Conservation (phyloP, 2,888 invertebrate genomes). For the Celastrina argiolus region DNA sequence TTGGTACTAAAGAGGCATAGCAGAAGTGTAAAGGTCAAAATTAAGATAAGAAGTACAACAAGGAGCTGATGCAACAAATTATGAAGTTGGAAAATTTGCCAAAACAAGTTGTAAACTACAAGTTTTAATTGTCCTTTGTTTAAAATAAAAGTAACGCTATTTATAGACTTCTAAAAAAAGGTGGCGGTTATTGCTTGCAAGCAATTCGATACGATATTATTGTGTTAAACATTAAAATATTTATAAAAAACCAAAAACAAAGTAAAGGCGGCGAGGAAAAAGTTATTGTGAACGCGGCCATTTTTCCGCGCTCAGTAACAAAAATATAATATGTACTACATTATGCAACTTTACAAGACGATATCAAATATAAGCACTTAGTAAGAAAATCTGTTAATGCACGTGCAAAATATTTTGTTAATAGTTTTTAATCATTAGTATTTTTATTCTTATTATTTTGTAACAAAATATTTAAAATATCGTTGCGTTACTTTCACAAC, state of each 20-base stretch:
- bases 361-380: slow-evolving; percentile 8
- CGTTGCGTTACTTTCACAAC: no score
- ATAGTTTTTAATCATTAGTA: not conserved
- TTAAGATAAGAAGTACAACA: not conserved
- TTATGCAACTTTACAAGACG: not conserved
- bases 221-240: not conserved
- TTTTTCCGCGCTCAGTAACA: not conserved
- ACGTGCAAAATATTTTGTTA: not conserved
- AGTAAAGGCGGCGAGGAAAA: not conserved
- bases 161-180: no score
- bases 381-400: not conserved
- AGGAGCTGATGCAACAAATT: not conserved
- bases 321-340: not conserved
- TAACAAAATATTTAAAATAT: no score
- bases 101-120: no score
- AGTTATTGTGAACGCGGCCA: not conserved
- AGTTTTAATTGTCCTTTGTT: no score
- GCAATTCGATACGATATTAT: not conserved
- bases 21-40: not conserved
- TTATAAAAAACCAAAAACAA: not conserved
- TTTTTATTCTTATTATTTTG: no score
- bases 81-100: no score
- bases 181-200: no score
- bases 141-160: no score
- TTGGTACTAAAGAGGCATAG: not conserved